Conservation (phyloP, 92 coral and sea anemone genomes). For the Zoanthus sansibaricus region DNA sequence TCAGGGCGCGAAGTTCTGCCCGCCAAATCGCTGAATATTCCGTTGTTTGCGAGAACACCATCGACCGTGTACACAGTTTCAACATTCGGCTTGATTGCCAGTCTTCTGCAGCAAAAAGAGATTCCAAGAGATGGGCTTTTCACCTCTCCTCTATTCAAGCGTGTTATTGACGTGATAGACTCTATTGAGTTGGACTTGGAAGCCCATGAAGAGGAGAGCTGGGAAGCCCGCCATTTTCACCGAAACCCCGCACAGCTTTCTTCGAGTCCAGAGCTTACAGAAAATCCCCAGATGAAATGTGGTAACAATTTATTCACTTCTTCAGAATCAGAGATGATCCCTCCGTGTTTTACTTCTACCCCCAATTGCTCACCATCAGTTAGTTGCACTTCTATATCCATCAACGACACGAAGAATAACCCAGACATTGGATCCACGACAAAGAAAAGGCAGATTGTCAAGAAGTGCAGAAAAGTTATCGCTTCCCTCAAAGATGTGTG, state of each 20-base stretch:
- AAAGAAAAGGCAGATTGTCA: slow-evolving; percentile 9
- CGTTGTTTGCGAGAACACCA: neutral
- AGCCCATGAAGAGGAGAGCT: slow-evolving; percentile 14
- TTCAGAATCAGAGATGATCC: neutral
- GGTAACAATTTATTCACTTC: neutral
- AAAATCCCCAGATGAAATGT: slow-evolving; percentile 4
- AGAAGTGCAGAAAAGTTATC: slow-evolving; percentile 27
- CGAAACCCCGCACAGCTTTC: neutral
- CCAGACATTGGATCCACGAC: slow-evolving; percentile 27
- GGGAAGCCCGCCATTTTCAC: neutral
- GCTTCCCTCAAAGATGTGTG: slow-evolving; percentile 12
- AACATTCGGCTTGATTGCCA: no score
- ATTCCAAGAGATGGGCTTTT: slow-evolving; percentile 28
- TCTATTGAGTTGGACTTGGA: slow-evolving; percentile 23
- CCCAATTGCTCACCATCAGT: slow-evolving; percentile 1
- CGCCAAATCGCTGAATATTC: slow-evolving; percentile 24
- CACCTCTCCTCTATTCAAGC: slow-evolving; percentile 24
- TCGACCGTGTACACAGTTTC: slow-evolving; percentile 13
- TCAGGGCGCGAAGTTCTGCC: slow-evolving; percentile 1
- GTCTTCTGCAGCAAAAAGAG: slow-evolving; percentile 30
- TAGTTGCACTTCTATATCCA: slow-evolving; percentile 7
- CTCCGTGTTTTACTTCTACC: slow-evolving; percentile 9
- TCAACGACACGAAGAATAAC: slow-evolving; percentile 25
- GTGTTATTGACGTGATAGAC: slow-evolving; percentile 30
- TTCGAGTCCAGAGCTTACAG: neutral